phyloP scores from a whole-genome alignment of 2,888 invertebrate genomes.

The Temnothorax ravouxi region DNA sequence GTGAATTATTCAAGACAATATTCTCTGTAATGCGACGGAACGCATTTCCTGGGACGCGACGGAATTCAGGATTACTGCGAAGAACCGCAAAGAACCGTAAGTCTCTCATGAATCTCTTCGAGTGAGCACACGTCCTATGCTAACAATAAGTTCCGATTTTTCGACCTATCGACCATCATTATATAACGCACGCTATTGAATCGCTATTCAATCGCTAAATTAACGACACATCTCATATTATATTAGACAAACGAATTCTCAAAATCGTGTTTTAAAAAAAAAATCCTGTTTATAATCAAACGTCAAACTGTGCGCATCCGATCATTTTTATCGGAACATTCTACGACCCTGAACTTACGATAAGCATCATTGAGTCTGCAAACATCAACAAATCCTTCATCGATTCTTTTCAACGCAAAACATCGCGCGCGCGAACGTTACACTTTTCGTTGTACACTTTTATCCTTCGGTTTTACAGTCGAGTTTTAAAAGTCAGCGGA shows the following conservation, averaged over 20 bases:
- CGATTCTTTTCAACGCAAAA: constrained; percentile 3
- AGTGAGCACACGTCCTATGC: constrained; percentile 27
- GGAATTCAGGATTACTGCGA: constrained; percentile 49
- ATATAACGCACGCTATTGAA: constrained; percentile 2
- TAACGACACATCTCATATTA: not conserved
- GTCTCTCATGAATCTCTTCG: constrained; percentile 49
- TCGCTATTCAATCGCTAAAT: not conserved
- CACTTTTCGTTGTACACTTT: constrained; percentile 23
- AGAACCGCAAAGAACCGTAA: constrained; percentile 14
- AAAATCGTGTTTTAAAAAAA: not conserved
- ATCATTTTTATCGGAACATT: not conserved
- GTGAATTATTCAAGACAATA: constrained; percentile 65
- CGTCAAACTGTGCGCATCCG: not conserved
- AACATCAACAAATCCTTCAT: constrained; percentile 26
- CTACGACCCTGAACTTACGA: not conserved
- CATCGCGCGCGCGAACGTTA: not conserved
- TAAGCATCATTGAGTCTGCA: constrained; percentile 7
- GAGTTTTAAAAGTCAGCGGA: constrained; percentile 47
- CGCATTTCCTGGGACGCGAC: constrained; percentile 44
- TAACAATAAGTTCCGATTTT: constrained; percentile 52
- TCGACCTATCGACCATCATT: constrained; percentile 30
- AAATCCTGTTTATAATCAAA: not conserved
- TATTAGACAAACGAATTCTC: not conserved
- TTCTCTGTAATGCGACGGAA: constrained; percentile 57
- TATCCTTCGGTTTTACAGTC: constrained; percentile 38